Evolutionary conservation across 1,140 invertebrate species (phyloP).

Genomic region (Bathynomus jamesi): DNA sequence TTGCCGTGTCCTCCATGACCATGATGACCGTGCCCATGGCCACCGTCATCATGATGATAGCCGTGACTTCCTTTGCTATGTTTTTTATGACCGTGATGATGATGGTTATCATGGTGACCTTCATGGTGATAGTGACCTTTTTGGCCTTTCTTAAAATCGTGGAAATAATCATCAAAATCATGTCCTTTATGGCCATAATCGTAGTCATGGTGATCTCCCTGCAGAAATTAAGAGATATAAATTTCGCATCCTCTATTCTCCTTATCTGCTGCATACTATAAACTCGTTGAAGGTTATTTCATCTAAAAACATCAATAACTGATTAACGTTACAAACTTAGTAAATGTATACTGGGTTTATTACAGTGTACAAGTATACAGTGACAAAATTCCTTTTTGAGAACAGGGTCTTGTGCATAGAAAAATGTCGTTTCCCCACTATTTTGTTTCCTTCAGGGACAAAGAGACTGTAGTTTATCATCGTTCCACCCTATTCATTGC

Average conservation of each 20-base stretch:
- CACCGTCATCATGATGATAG: background rate
- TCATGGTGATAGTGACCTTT: background rate
- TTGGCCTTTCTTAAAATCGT: background rate
- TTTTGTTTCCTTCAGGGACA: too few relatives aligned
- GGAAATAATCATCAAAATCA: background rate
- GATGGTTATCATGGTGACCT: background rate
- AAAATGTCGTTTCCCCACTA: too few relatives aligned
- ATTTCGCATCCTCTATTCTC: too few relatives aligned
- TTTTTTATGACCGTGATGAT: background rate
- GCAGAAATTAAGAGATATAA: background rate
- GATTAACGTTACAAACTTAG: background rate
- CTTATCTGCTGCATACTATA: too few relatives aligned
- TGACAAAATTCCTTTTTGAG: too few relatives aligned
- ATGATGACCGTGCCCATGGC: background rate
- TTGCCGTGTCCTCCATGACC: too few relatives aligned
- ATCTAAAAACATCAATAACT: background rate
- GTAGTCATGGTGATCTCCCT: background rate
- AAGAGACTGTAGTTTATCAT: too few relatives aligned
- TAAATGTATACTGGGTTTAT: background rate
- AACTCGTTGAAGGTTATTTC: too few relatives aligned
- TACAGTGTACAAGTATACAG: too few relatives aligned
- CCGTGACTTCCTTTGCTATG: background rate
- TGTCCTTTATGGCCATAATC: background rate
- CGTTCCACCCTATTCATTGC: background rate
- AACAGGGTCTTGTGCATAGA: too few relatives aligned